phyloP scores from a whole-genome alignment of 2,797 vertebrate species.

The Iguana delicatissima region DNA sequence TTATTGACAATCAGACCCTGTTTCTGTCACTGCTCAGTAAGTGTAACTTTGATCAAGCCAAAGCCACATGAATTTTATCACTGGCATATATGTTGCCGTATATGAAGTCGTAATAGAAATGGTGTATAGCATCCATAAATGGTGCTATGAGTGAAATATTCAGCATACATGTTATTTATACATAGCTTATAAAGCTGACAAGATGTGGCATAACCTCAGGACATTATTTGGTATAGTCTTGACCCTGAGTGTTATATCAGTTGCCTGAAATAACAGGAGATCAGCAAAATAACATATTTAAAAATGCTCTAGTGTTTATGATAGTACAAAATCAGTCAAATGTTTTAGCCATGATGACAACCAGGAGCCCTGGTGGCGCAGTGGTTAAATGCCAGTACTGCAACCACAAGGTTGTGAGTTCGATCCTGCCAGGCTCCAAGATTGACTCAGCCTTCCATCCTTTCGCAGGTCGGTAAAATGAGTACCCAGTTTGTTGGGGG shows the following conservation, averaged over 20 bases:
- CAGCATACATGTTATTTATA: constrained; percentile 53
- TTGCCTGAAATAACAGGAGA: constrained; percentile 31
- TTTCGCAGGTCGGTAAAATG: too few relatives aligned
- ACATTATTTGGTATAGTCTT: constrained; percentile 43
- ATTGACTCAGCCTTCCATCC: too few relatives aligned
- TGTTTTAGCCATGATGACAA: neutral
- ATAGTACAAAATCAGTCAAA: constrained; percentile 25
- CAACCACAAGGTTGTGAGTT: too few relatives aligned
- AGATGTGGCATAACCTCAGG: constrained; percentile 44
- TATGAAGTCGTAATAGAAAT: constrained; percentile 57
- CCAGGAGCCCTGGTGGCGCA: too few relatives aligned
- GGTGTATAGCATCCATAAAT: constrained; percentile 56
- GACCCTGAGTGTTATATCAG: constrained; percentile 37
- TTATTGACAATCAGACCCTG: neutral
- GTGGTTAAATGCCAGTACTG: too few relatives aligned
- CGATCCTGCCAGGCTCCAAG: too few relatives aligned
- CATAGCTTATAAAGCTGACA: constrained; percentile 56
- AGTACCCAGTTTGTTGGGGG: too few relatives aligned
- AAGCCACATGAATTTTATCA: constrained; percentile 3
- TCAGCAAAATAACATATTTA: constrained; percentile 38
- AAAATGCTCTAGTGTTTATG: constrained; percentile 22
- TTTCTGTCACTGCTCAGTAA: neutral
- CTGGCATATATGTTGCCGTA: constrained; percentile 16
- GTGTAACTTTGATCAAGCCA: neutral
- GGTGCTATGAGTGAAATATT: constrained; percentile 57